Conservation (phyloP, 2,113 vertebrate genomes). For the Sylvia atricapilla region DNA sequence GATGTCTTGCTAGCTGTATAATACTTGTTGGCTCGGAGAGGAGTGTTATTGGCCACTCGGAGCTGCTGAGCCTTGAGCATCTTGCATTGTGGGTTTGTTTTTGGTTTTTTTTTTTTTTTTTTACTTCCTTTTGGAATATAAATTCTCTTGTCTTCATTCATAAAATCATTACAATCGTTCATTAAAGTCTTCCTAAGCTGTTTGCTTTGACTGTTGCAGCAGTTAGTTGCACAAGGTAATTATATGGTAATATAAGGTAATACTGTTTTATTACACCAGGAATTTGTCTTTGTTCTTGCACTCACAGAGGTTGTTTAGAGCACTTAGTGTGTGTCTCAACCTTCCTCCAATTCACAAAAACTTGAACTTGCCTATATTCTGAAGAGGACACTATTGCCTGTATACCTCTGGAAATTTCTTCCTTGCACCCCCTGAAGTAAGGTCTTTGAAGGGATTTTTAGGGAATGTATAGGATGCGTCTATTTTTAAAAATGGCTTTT, state of each 20-base stretch:
- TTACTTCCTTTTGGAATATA: not conserved
- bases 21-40: not conserved
- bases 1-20: not conserved
- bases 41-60: not conserved
- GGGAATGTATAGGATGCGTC: not conserved
- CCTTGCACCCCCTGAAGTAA: not conserved
- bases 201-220: slow-evolving; percentile 29
- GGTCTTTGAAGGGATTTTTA: not conserved
- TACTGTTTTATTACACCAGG: slow-evolving; percentile 6
- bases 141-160: slow-evolving; percentile 24
- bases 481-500: not conserved
- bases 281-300: not conserved
- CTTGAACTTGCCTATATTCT: not conserved
- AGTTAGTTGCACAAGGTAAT: slow-evolving; percentile 39
- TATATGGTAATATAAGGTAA: not conserved
- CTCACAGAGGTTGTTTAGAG: not conserved
- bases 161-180: not conserved
- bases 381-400: not conserved
- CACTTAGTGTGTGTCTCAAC: not conserved
- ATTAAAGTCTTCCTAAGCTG: not conserved
- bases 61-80: not conserved
- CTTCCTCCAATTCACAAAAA: not conserved
- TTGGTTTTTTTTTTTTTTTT: not conserved
- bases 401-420: not conserved
- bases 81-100: not conserved